Base-by-base conservation (phyloP, 2,888 invertebrate species). In the Mylabris sibirica region DNA sequence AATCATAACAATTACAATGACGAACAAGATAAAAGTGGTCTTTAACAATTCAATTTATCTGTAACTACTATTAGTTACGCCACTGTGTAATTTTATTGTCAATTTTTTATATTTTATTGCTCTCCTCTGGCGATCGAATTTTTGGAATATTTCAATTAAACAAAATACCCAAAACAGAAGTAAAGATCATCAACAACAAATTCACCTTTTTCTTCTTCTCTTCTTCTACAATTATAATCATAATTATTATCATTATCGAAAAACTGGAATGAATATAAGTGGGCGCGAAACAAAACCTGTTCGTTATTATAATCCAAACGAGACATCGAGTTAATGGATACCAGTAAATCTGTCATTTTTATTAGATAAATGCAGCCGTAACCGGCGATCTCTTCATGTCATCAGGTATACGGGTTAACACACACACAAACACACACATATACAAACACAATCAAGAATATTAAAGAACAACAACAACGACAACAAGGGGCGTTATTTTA, bases 341-440 rank as follows among this genome's bases (percentile, higher is more conserved):
- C 77, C 77, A 77, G 78, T 80, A 81, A 80, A 80, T 81, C 80
- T 81, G 80, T 81, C 80, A 79, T 78, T 77, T 81, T 79, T 78
- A 78, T 79, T 80, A 78, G 79, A 80, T 80, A 80, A 78, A 77
- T 70, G 69, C 75, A 74, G 77, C 70, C 71, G 70, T 61, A 38
- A 67, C 72, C 75, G 73, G 74, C 74, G 65, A 69, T 70, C 69
- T 68, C 71, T 71, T 71, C 68, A 68, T 68, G 71, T 71, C 63
- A 67, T 64, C 70, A 53, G 69, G 68, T 68, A 68, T 68, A 53
- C 64, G 49, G 68, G 67, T 70, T 68, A 67, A 24, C 49, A 6
- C n/a, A 44, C 12, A 44, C n/a, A 44, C 11, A 49, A 17, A 49
- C 44, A 17, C 44, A 49, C 41, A 41, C n/a, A 41, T 1, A 14